Conservation (phyloP, 2,797 vertebrate species). For the Melanotaenia parkinsoni region DNA sequence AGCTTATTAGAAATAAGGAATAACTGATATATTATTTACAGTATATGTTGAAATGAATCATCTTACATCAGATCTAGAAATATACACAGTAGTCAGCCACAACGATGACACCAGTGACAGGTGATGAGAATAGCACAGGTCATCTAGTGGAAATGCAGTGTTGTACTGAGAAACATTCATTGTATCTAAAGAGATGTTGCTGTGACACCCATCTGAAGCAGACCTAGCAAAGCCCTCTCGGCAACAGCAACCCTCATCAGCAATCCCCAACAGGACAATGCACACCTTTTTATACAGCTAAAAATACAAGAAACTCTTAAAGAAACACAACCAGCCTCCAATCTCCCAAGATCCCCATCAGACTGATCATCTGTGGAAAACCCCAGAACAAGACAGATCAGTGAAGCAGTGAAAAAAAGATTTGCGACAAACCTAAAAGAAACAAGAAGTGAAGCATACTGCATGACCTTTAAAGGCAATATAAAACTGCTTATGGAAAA, state of each 20-base stretch:
- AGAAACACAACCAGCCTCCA: not conserved
- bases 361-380: slow-evolving; percentile 4
- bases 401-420: not conserved
- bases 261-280: slow-evolving; percentile 2
- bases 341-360: not conserved
- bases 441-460: not conserved
- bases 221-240: not conserved
- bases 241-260: not conserved
- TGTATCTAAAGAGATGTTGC: not conserved
- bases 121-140: not conserved
- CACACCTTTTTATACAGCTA: not conserved
- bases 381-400: not conserved
- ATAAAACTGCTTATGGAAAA: slow-evolving; percentile 23
- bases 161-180: not conserved
- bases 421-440: slow-evolving; percentile 6
- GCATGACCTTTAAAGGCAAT: slow-evolving; percentile 16
- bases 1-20: not conserved
- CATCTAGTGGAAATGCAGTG: not conserved
- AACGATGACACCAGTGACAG: not conserved
- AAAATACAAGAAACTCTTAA: not conserved
- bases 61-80: not conserved
- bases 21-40: not conserved
- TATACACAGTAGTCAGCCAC: not conserved
- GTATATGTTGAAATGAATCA: not conserved
- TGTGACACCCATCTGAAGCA: not conserved